Percentiles rank a stretch among this genome's conserved stretches.
These are phyloP conservation scores for Diaprepes abbreviatus DNA, from an alignment of 2,888 invertebrate genomes.

Conservation along the genomic window DNA sequence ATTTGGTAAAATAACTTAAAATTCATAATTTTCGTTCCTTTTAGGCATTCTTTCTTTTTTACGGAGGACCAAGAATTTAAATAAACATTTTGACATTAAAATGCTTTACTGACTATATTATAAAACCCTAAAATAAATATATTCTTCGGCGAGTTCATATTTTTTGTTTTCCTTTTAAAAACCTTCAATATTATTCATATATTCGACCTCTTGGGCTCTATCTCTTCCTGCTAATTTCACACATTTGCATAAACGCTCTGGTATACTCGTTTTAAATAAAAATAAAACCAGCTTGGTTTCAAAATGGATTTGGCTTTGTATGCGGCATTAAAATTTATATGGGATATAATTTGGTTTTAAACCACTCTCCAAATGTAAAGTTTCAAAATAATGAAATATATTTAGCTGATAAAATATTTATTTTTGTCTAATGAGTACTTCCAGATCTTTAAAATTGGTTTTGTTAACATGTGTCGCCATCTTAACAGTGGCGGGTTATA, in stretches of 20 bases:
- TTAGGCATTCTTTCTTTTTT: too few relatives aligned
- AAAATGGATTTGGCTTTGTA: conserved; percentile 27
- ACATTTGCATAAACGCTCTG: conserved; percentile 39
- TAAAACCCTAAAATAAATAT: neutral
- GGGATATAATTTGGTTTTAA: conserved; percentile 22
- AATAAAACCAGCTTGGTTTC: conserved; percentile 26
- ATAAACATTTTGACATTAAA: too few relatives aligned
- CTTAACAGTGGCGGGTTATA: too few relatives aligned
- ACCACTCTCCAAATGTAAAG: conserved; percentile 8
- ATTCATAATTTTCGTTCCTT: too few relatives aligned
- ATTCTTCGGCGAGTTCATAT: neutral
- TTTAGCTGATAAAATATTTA: neutral
- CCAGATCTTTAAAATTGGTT: neutral
- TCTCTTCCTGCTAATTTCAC: conserved; percentile 44
- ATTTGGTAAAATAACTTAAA: too few relatives aligned
- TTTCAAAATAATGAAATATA: neutral
- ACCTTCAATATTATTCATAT: conserved; percentile 33
- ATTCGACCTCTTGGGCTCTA: conserved; percentile 38
- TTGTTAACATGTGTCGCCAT: neutral
- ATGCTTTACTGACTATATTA: too few relatives aligned
- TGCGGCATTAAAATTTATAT: conserved; percentile 34
- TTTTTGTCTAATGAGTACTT: neutral
- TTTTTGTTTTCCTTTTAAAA: conserved; percentile 16
- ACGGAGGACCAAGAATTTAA: too few relatives aligned
- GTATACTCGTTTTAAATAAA: conserved; percentile 37